These are phyloP conservation scores for Ceratoteleas bidentatus DNA, from an alignment of 1,140 invertebrate genomes.

Conservation along the genomic window DNA sequence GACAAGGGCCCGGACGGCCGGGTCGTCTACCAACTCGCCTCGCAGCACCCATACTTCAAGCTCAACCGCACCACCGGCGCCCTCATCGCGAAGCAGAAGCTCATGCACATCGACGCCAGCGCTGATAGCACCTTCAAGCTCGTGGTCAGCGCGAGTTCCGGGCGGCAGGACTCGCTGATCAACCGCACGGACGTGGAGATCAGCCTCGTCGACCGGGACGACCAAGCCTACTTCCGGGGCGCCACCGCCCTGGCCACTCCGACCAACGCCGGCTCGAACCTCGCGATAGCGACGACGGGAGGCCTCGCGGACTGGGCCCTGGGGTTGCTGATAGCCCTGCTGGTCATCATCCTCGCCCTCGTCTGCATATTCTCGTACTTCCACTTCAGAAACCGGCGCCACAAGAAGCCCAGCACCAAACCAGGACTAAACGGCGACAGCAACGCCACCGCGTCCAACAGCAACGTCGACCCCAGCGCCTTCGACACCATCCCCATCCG, in stretches of 20 bases:
- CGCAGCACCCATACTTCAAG: conserved; percentile 92
- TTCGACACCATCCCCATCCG: conserved; percentile 94
- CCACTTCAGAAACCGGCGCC: conserved; percentile 90
- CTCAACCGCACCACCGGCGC: conserved; percentile 95
- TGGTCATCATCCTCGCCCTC: conserved; percentile 90
- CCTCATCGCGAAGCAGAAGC: conserved; percentile 90
- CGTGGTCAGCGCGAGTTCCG: conserved; percentile 92
- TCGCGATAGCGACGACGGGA: conserved; percentile 83
- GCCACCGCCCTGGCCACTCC: conserved; percentile 89
- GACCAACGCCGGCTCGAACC: conserved; percentile 76
- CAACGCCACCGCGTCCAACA: conserved; percentile 87
- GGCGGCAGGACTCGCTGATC: conserved; percentile 90
- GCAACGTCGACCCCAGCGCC: conserved; percentile 90
- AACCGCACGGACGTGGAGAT: conserved; percentile 94
- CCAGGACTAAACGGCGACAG: conserved; percentile 86
- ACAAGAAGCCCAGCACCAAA: conserved; percentile 89
- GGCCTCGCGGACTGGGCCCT: conserved; percentile 93
- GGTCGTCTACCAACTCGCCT: conserved; percentile 93
- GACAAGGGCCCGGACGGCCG: conserved; percentile 95
- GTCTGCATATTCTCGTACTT: conserved; percentile 91
- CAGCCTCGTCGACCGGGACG: conserved; percentile 84
- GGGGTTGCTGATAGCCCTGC: conserved; percentile 90
- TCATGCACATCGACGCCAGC: conserved; percentile 83
- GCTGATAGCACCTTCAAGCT: conserved; percentile 85
- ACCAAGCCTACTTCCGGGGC: conserved; percentile 83